Conservation (phyloP, 2,888 invertebrate species). For the Melinaea marsaeus region DNA sequence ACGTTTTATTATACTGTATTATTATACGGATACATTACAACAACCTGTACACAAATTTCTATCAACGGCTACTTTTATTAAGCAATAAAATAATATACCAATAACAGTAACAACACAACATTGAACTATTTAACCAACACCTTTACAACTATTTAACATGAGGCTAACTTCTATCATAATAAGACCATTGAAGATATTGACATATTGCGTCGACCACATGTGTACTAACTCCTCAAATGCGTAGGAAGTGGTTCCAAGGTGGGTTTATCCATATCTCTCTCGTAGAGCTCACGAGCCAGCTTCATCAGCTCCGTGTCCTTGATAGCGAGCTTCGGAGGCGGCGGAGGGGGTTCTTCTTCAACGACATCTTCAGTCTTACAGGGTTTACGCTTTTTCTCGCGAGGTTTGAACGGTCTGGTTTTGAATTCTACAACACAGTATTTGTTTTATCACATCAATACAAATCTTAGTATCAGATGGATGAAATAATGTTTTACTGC, state of each 20-base stretch:
- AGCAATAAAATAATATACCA: no score
- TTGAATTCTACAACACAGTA: slow-evolving; percentile 48
- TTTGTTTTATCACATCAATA: no score
- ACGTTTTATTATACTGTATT: no score
- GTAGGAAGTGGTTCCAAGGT: slow-evolving; percentile 60
- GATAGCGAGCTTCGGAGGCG: slow-evolving; percentile 54
- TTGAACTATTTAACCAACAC: no score
- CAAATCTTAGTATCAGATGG: neutral
- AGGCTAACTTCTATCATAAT: slow-evolving; percentile 2
- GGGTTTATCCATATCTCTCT: slow-evolving; percentile 51
- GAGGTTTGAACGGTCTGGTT: slow-evolving; percentile 58
- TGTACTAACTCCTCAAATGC: slow-evolving; percentile 58
- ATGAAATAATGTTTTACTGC: neutral
- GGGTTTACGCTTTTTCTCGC: slow-evolving; percentile 48
- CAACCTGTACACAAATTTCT: no score
- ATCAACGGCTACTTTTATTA: no score
- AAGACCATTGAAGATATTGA: slow-evolving; percentile 1
- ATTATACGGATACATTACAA: no score
- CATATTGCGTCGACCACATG: neutral
- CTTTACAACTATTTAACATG: slow-evolving; percentile 8
- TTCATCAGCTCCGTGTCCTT: slow-evolving; percentile 72
- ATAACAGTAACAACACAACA: no score
- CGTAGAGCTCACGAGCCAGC: slow-evolving; percentile 58
- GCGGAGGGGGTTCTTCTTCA: slow-evolving; percentile 29
- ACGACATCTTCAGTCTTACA: slow-evolving; percentile 37